phyloP scores from a whole-genome alignment of 2,888 invertebrate genomes.

The Diadegma fenestrale region DNA sequence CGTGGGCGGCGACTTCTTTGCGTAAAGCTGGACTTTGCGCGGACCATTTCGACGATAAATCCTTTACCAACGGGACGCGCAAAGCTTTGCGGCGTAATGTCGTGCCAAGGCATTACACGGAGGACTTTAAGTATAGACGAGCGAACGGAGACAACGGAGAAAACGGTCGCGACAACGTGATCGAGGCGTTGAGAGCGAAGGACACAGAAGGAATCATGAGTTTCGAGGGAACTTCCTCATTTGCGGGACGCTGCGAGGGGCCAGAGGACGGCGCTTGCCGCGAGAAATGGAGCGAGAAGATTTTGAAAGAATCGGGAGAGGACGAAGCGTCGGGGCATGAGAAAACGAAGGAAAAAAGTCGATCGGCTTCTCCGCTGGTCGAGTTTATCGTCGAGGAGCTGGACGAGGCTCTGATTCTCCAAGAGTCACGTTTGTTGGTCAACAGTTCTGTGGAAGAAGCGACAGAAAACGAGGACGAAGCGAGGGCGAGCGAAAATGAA shows the following conservation, averaged over 20 bases:
- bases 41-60: constrained; percentile 60
- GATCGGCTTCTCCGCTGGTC: constrained; percentile 56
- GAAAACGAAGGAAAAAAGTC: background rate
- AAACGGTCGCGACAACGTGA: constrained; percentile 1
- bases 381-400: constrained; percentile 65
- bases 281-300: background rate
- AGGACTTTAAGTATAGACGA: constrained; percentile 49
- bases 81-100: constrained; percentile 60
- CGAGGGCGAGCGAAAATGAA: background rate
- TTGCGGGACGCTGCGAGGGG: background rate
- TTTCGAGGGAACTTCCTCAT: background rate
- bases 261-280: background rate
- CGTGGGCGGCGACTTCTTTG: constrained; percentile 63
- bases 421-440: background rate
- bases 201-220: constrained; percentile 28
- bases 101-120: constrained; percentile 63
- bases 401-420: constrained; percentile 56
- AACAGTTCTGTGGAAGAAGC: background rate
- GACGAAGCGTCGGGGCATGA: constrained; percentile 7
- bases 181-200: background rate
- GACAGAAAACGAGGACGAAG: background rate
- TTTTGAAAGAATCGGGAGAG: background rate
- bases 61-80: constrained; percentile 53
- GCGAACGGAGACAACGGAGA: constrained; percentile 4
- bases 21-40: constrained; percentile 63